Percentiles rank a stretch among this genome's conserved stretches.
Evolutionary conservation across 2,888 invertebrate species (phyloP).

Genomic region (Parelbella ahira): DNA sequence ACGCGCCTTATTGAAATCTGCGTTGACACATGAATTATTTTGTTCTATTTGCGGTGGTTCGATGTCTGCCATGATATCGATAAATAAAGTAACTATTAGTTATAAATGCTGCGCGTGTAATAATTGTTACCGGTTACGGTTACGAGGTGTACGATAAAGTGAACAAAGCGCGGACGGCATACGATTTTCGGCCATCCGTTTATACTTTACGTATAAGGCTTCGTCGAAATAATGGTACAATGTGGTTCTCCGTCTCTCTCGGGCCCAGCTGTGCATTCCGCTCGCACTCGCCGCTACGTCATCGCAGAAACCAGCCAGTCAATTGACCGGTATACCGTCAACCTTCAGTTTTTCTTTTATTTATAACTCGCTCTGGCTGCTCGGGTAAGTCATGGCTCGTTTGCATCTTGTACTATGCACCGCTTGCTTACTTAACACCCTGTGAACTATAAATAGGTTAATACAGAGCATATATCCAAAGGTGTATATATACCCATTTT

Average conservation of each 20-base stretch:
- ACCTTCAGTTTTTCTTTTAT: slow-evolving; percentile 80
- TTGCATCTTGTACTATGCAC: no score
- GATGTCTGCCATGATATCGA: slow-evolving; percentile 24
- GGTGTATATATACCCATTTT: no score
- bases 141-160: slow-evolving; percentile 42
- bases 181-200: slow-evolving; percentile 72
- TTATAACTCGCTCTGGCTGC: slow-evolving; percentile 74
- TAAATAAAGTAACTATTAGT: slow-evolving; percentile 30
- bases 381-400: slow-evolving; percentile 71
- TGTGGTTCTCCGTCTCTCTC: slow-evolving; percentile 47
- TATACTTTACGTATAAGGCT: slow-evolving; percentile 70
- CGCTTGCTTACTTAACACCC: no score
- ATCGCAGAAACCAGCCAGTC: slow-evolving; percentile 78
- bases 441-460: no score
- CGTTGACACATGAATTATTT: slow-evolving; percentile 19
- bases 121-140: slow-evolving; percentile 47
- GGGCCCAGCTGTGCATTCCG: slow-evolving; percentile 39
- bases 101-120: slow-evolving; percentile 42
- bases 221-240: slow-evolving; percentile 68
- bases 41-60: slow-evolving; percentile 10
- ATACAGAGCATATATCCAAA: no score
- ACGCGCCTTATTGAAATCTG: slow-evolving; percentile 16
- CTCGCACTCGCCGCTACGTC: slow-evolving; percentile 61
- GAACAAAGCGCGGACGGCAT: slow-evolving; percentile 67
- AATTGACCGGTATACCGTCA: slow-evolving; percentile 79